phyloP scores from a whole-genome alignment of 2,888 invertebrate species.

The Phanerotoma sp. region DNA sequence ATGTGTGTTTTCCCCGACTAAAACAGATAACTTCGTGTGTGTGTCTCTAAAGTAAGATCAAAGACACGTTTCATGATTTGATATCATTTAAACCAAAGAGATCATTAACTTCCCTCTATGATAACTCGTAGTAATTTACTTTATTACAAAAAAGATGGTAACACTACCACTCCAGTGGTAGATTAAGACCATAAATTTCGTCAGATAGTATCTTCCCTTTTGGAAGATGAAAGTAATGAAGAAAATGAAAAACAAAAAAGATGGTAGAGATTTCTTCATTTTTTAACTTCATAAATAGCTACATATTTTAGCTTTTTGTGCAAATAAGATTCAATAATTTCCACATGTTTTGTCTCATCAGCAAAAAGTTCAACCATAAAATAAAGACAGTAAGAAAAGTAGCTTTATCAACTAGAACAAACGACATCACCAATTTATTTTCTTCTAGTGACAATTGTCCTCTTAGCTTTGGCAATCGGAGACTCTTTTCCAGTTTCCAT shows the following conservation, averaged over 20 bases:
- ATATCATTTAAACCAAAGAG: background rate
- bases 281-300: slow-evolving; percentile 5
- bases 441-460: slow-evolving; percentile 10
- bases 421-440: slow-evolving; percentile 11
- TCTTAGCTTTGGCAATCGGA: background rate
- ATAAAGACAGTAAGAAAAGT: background rate
- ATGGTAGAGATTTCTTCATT: background rate
- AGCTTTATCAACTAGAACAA: slow-evolving; percentile 14
- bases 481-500: background rate
- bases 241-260: slow-evolving; percentile 8
- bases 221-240: slow-evolving; percentile 8
- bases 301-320: slow-evolving; percentile 9
- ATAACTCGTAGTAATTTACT: slow-evolving; percentile 20
- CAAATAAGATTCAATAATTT: slow-evolving; percentile 5
- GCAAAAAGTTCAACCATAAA: slow-evolving; percentile 12
- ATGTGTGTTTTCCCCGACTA: too few species aligned
- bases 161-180: slow-evolving; percentile 25
- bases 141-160: slow-evolving; percentile 11
- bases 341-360: slow-evolving; percentile 3
- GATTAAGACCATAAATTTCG: slow-evolving; percentile 32
- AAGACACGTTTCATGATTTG: background rate
- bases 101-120: slow-evolving; percentile 7
- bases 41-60: background rate
- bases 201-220: slow-evolving; percentile 23
- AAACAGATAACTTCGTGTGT: too few species aligned